Conservation (phyloP, 2,113 vertebrate genomes). For the Eclectus roratus region DNA sequence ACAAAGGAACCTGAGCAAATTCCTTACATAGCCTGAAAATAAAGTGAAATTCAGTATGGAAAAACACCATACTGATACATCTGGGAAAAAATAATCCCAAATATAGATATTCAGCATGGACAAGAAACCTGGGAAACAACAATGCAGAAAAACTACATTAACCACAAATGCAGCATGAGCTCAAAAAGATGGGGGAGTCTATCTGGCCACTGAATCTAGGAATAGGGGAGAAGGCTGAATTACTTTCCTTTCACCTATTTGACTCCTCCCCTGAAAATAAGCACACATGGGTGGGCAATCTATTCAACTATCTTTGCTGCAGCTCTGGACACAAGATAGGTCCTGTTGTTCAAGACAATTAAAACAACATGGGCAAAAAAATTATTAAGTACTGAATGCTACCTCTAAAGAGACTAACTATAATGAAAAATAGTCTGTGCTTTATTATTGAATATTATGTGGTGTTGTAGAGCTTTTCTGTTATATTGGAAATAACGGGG, state of each 20-base stretch:
- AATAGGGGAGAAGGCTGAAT: background rate
- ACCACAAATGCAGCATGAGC: background rate
- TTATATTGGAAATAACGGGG: background rate
- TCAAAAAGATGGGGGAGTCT: background rate
- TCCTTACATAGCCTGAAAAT: background rate
- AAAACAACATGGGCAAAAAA: background rate
- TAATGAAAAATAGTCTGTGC: background rate
- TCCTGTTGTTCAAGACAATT: background rate
- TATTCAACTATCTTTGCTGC: background rate
- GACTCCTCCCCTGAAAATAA: background rate
- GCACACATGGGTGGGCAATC: fast-evolving
- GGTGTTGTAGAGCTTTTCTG: background rate
- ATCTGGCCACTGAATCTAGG: background rate
- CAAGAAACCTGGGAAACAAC: constrained; percentile 18
- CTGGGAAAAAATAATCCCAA: constrained; percentile 37
- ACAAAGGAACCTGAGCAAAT: background rate
- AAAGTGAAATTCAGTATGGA: constrained; percentile 4
- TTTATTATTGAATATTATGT: background rate
- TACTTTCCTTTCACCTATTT: background rate
- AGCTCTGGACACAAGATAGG: background rate
- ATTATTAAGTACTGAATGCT: background rate
- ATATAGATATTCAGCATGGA: background rate
- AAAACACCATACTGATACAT: constrained; percentile 8
- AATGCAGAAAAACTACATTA: background rate
- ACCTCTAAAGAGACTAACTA: background rate